Conservation (phyloP, 2,888 invertebrate genomes). For the Heliothis peltigera region DNA sequence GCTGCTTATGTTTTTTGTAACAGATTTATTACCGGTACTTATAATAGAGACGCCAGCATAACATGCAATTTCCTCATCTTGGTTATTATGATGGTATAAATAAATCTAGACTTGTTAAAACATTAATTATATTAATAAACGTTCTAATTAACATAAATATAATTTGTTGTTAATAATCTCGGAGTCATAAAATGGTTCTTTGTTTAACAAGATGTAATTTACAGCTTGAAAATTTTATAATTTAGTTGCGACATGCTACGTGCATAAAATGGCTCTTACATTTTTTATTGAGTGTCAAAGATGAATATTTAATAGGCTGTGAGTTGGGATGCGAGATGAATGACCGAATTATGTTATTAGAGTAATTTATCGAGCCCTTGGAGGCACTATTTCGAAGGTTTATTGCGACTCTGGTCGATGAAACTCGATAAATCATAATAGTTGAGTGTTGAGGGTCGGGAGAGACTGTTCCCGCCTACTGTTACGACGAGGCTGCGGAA, state of each 20-base stretch:
- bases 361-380: constrained; percentile 52
- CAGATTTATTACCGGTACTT: constrained; percentile 48
- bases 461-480: constrained; percentile 48
- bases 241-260: constrained; percentile 31
- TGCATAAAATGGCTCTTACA: constrained; percentile 23
- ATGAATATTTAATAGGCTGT: constrained; percentile 52
- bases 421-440: constrained; percentile 52
- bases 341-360: constrained; percentile 60
- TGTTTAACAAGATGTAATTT: constrained; percentile 36
- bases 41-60: constrained; percentile 23
- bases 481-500: constrained; percentile 41
- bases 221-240: constrained; percentile 32
- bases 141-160: constrained; percentile 12
- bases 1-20: constrained; percentile 34
- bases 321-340: constrained; percentile 28
- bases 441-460: constrained; percentile 33
- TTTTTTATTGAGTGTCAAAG: constrained; percentile 51
- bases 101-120: constrained; percentile 30
- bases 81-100: constrained; percentile 21
- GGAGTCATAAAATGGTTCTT: constrained; percentile 24
- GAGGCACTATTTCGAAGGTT: constrained; percentile 47
- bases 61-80: constrained; percentile 39
- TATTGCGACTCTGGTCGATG: constrained; percentile 45
- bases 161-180: constrained; percentile 5
- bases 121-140: constrained; percentile 22